phyloP scores from a whole-genome alignment of 2,113 vertebrate genomes.

The Lichenostomus cassidix region DNA sequence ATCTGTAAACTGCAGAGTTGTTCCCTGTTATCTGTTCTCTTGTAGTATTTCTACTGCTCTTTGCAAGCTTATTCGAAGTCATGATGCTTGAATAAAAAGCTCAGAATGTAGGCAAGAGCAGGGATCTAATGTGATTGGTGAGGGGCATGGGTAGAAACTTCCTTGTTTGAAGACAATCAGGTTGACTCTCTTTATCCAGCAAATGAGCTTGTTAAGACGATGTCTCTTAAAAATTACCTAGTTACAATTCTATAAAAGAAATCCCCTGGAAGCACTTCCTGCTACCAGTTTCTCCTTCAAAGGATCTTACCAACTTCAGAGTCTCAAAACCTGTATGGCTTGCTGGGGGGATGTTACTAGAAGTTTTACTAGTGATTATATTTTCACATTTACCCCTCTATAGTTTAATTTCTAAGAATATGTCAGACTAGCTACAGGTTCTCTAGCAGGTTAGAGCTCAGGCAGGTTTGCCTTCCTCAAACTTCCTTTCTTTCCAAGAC shows the following conservation, averaged over 20 bases:
- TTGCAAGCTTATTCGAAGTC: not conserved
- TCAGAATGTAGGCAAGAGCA: not conserved
- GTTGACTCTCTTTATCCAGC: not conserved
- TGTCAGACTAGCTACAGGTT: not conserved
- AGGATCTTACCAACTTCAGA: not conserved
- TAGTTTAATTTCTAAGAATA: not conserved
- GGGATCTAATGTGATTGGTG: not conserved
- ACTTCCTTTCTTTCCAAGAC: not conserved
- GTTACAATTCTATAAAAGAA: not conserved
- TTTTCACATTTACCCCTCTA: not conserved
- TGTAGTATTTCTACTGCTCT: accelerated
- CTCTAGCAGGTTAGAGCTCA: not conserved
- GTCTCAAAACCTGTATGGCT: not conserved
- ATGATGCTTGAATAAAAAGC: not conserved
- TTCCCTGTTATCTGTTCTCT: not conserved
- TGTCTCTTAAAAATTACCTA: not conserved
- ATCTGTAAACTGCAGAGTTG: not conserved
- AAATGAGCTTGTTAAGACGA: not conserved
- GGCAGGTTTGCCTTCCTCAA: not conserved
- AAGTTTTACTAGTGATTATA: not conserved
- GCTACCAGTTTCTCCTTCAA: not conserved
- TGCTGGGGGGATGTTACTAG: not conserved
- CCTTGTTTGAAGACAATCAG: not conserved
- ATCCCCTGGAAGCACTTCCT: not conserved
- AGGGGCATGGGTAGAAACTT: accelerated